These are phyloP conservation scores for Hydrocynus forskahlii DNA, from an alignment of 2,797 vertebrate species.

Conservation along the genomic window DNA sequence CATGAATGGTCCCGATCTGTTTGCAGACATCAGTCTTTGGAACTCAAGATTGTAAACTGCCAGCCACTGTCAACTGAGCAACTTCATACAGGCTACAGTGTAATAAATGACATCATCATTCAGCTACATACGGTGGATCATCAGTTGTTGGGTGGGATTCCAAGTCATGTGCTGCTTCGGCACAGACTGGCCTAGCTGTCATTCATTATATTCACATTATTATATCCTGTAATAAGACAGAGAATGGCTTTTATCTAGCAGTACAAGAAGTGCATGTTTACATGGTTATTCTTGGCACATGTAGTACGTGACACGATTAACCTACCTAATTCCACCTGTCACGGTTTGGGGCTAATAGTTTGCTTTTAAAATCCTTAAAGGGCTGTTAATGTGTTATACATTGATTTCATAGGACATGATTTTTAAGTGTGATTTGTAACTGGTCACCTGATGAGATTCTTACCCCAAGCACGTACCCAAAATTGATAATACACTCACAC, in stretches of 20 bases:
- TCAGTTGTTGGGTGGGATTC: not conserved
- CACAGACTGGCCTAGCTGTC: not conserved
- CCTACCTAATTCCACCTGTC: no score
- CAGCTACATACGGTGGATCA: not conserved
- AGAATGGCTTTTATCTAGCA: not conserved
- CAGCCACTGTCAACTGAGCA: not conserved
- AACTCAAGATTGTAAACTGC: not conserved
- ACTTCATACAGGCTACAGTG: not conserved
- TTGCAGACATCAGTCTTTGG: constrained; percentile 13
- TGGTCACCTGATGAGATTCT: no score
- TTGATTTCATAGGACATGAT: no score
- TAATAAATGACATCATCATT: not conserved
- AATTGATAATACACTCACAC: no score
- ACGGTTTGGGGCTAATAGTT: no score
- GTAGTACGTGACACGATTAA: no score
- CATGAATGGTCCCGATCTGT: not conserved
- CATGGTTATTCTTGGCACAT: no score
- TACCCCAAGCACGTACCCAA: no score
- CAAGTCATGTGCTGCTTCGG: not conserved
- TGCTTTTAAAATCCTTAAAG: no score
- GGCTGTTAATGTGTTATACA: no score
- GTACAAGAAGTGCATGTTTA: no score
- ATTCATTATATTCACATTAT: not conserved
- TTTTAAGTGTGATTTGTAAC: no score
- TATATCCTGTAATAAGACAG: not conserved